Base-by-base conservation (phyloP, 2,113 vertebrate genomes). In the Penelope pileata region DNA sequence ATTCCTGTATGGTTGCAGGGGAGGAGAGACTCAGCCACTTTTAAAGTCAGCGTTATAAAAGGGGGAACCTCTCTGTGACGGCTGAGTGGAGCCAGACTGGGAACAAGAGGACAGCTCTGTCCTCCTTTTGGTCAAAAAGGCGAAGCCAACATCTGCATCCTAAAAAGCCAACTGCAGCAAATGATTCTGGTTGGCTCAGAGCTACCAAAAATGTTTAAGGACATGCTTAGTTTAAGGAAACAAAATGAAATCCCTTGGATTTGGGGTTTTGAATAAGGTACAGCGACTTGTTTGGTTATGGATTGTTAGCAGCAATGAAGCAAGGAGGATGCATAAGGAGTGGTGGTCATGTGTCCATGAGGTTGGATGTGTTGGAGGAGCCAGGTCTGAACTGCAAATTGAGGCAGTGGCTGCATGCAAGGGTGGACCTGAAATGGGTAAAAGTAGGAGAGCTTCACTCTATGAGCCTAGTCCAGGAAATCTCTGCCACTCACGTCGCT, bases 271-370 rank as follows among this genome's bases (percentile, higher is more conserved):
- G 34, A 60, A 5, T 32, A 47, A 64, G 9, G 54, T 64, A 58
- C 51, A 74, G 19, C 88, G 38, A 12, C 14, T 51, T 70, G 11
- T 15, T 78, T 24, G 23, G 16, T 85, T 56, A 38, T 36, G 14
- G 59, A 29, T 83, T 6, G 3, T 4, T 58, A 36, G 27, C 4
- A 7, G 12, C 36, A 53, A 23, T 48, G 40, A 69, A 60, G 21
- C 42, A 67, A 36, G 23, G 84, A 72, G 42, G 12, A 45, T 21
- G 32, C 13, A 19, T 50, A 29, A 40, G 23, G 36, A 22, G 30
- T 83, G 58, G 29, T 24, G 73, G 7, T 36, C 68, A n/a, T 3
- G 2, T 0, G 2, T 38, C 53, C 7, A 0, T 24, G 38, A 10
- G 56, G 14, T 4, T 51, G 17, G 29, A 10, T 17, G 22, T 21